Base-by-base conservation (phyloP, 2,888 invertebrate genomes). In the Marasmarcha lunaedactyla region DNA sequence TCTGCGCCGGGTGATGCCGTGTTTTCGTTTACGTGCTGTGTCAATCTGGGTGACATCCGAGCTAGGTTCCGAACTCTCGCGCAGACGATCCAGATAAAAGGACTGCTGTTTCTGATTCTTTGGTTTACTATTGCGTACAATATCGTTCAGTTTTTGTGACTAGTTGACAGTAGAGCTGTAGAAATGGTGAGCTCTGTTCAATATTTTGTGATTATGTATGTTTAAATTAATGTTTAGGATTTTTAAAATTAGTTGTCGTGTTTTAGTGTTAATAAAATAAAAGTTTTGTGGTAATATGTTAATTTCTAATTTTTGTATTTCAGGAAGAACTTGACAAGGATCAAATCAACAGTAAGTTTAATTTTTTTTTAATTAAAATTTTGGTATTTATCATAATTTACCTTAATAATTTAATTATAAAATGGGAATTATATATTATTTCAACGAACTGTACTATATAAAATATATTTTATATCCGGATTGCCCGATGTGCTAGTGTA, bases 321-420 rank as follows among this genome's bases (percentile, higher is more conserved):
- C 84, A 91, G 89, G 91, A 91, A 55, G 93, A 91, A 67, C 86
- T 93, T 47, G 86, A 85, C 58, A 90, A 91, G 73, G 92, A 93
- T 56, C 93, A 93, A 83, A 86, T 91, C 55, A 86, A 72, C 56
- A 87, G 92, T 92, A 79, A 89, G 92, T 90, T 60, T 50, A 11
- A 9, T 25, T 27, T 39, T 26, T 7, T 33, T 33, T 15, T 35
- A 10, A 5, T 4, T n/a, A 15, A 36, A 15, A 4, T 14, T 14
- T 11, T 11, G 9, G 9, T 25, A 6, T 6, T 25, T 5, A 6
- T 25, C n/a, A n/a, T n/a, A n/a, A n/a, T n/a, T n/a, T n/a, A n/a
- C n/a, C n/a, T n/a, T n/a, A n/a, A n/a, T n/a, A n/a, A n/a, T n/a
- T n/a, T n/a, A n/a, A n/a, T n/a, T n/a, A n/a, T n/a, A n/a, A n/a